Percentiles rank a stretch among this genome's conserved stretches.
Evolutionary conservation across 2,888 invertebrate genomes (phyloP).

Genomic region (Embidobia sp.): DNA sequence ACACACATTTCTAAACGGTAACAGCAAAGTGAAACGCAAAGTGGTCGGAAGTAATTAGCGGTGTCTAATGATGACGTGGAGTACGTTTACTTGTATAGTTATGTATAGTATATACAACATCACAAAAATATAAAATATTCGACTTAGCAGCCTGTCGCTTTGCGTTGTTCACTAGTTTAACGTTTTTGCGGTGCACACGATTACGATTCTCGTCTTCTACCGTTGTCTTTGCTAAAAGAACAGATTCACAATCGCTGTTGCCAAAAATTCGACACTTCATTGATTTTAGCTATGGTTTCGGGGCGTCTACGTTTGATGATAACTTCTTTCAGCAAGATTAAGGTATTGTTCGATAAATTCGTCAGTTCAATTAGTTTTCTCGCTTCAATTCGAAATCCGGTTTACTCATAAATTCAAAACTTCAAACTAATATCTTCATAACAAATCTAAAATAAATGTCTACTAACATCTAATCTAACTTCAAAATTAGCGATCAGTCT

Average conservation of each 20-base stretch:
- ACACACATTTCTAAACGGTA: conserved; percentile 4
- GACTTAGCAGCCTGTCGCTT: conserved; percentile 64
- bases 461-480: no score
- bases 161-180: conserved; percentile 60
- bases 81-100: conserved; percentile 35
- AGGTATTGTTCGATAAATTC: no score
- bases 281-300: conserved; percentile 11
- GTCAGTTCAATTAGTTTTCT: no score
- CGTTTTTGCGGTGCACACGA: conserved; percentile 40
- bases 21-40: conserved; percentile 30
- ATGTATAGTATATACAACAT: conserved; percentile 72
- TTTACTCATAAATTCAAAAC: no score
- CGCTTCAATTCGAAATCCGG: no score
- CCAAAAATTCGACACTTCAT: conserved; percentile 14
- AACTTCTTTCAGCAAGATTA: not conserved
- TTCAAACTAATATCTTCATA: no score
- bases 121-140: conserved; percentile 73
- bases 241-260: conserved; percentile 3
- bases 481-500: no score
- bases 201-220: conserved; percentile 30
- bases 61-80: conserved; percentile 27
- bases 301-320: conserved; percentile 11
- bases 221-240: conserved; percentile 16
- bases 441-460: no score
- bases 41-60: conserved; percentile 39